These are phyloP conservation scores for Lethocerus indicus DNA, from an alignment of 1,140 invertebrate species.

Conservation along the genomic window DNA sequence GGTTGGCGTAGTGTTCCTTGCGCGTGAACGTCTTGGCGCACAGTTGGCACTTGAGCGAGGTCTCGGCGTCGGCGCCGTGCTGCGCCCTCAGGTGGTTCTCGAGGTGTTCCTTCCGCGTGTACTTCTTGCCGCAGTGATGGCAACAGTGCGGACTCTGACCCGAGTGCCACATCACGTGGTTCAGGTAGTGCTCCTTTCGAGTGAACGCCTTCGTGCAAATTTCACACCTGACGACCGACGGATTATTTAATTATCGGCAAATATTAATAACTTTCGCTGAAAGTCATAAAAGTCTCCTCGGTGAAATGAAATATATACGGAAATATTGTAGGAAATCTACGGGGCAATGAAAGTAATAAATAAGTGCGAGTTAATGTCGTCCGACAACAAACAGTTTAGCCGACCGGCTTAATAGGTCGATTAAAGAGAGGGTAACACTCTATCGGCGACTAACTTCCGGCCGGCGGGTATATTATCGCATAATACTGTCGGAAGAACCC, in stretches of 20 bases:
- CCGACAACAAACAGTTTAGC: too few relatives aligned
- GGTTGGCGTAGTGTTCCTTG: constrained; percentile 67
- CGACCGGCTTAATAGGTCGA: too few relatives aligned
- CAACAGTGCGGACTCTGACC: constrained; percentile 59
- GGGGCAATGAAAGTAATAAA: too few relatives aligned
- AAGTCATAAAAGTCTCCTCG: not conserved
- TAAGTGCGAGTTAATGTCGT: too few relatives aligned
- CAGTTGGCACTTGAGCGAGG: constrained; percentile 61
- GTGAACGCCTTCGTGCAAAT: constrained; percentile 39
- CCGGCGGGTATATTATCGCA: too few relatives aligned
- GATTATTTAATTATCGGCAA: not conserved
- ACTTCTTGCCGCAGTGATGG: constrained; percentile 66
- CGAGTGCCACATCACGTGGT: constrained; percentile 20
- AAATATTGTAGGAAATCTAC: too few relatives aligned
- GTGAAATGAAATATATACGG: not conserved
- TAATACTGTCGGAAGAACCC: too few relatives aligned
- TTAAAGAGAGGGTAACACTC: too few relatives aligned
- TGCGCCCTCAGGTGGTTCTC: constrained; percentile 57
- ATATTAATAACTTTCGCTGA: not conserved
- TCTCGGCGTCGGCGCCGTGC: constrained; percentile 63
- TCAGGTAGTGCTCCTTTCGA: constrained; percentile 22
- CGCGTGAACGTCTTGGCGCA: constrained; percentile 69
- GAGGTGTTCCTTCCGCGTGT: constrained; percentile 64
- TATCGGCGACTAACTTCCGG: too few relatives aligned
- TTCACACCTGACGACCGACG: constrained; percentile 48